phyloP scores from a whole-genome alignment of 2,797 vertebrate genomes.

The Ispidina picta region DNA sequence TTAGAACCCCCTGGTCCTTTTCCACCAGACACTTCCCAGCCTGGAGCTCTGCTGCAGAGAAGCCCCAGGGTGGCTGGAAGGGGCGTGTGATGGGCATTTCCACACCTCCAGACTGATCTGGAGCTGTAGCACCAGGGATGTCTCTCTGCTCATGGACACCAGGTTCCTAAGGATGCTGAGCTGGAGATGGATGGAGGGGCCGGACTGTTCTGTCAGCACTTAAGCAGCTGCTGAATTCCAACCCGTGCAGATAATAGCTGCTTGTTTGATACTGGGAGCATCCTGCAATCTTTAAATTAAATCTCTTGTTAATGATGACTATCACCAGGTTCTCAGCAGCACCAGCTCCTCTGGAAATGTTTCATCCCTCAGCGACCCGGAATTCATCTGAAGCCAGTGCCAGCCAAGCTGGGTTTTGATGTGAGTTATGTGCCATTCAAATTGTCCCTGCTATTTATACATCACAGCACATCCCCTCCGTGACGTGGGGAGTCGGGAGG shows the following conservation, averaged over 20 bases:
- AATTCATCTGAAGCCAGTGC: background rate
- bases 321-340: background rate
- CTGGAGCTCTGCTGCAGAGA: too few relatives aligned
- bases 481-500: background rate
- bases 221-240: background rate
- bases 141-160: background rate
- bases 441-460: background rate
- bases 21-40: too few relatives aligned
- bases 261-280: background rate
- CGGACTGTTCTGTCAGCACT: background rate
- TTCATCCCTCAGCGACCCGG: background rate
- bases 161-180: background rate
- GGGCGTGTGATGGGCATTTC: background rate
- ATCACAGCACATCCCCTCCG: too few relatives aligned
- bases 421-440: background rate
- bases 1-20: too few relatives aligned
- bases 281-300: conserved; percentile 40
- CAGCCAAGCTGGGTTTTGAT: background rate
- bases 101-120: background rate
- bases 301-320: conserved; percentile 41
- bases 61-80: too few relatives aligned
- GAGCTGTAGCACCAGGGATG: background rate
- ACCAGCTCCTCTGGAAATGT: background rate
- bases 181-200: background rate
- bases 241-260: background rate